Evolutionary conservation across 2,797 vertebrate species (phyloP).

Genomic region (Thalassophryne amazonica): DNA sequence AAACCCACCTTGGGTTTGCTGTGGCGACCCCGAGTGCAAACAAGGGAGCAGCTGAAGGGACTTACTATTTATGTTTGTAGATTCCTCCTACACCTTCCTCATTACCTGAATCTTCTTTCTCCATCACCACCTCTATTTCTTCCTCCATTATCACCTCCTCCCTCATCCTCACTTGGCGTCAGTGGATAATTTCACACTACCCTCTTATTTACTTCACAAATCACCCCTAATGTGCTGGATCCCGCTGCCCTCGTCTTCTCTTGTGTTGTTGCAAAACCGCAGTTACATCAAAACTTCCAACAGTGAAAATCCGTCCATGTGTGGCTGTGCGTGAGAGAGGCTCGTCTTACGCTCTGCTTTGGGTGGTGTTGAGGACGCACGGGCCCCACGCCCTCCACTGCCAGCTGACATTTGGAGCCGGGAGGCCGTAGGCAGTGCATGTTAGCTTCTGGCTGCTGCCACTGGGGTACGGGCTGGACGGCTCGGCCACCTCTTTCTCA

Average conservation of each 20-base stretch:
- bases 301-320: neutral
- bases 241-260: slow-evolving; percentile 4
- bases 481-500: slow-evolving; percentile 92
- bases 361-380: slow-evolving; percentile 84
- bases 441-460: slow-evolving; percentile 92
- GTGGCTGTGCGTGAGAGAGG: slow-evolving; percentile 1
- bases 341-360: slow-evolving; percentile 81
- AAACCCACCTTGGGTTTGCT: too few species aligned
- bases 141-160: neutral
- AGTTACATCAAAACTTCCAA: slow-evolving; percentile 7
- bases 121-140: slow-evolving; percentile 1
- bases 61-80: too few species aligned
- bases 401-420: slow-evolving; percentile 86
- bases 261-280: neutral
- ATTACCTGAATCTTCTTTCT: slow-evolving; percentile 5
- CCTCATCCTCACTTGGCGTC: neutral
- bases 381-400: slow-evolving; percentile 95
- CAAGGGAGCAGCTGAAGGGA: too few species aligned
- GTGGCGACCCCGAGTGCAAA: too few species aligned
- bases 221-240: slow-evolving; percentile 9
- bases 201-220: slow-evolving; percentile 29
- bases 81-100: neutral
- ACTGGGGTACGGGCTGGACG: slow-evolving; percentile 86
- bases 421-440: slow-evolving; percentile 89
- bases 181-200: slow-evolving; percentile 20